Conservation (phyloP, 1,140 invertebrate genomes). For the Coelopa frigida region DNA sequence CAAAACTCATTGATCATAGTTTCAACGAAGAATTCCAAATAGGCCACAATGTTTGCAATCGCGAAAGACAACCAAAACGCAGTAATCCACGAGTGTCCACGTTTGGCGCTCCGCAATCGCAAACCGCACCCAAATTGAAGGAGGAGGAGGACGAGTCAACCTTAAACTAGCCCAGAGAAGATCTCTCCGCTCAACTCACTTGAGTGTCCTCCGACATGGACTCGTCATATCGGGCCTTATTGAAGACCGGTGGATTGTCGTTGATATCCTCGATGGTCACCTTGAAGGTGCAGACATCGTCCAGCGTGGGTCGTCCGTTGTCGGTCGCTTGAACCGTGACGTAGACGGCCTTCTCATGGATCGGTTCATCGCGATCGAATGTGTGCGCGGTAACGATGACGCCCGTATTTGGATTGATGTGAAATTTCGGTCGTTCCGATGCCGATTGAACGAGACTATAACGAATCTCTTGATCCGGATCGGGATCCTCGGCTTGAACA, state of each 20-base stretch:
- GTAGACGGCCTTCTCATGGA: slow-evolving; percentile 66
- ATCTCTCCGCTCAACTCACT: slow-evolving; percentile 19
- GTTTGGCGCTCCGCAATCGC: too few relatives aligned
- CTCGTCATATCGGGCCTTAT: slow-evolving; percentile 61
- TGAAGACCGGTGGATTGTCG: slow-evolving; percentile 79
- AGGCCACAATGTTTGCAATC: too few relatives aligned
- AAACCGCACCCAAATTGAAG: too few relatives aligned
- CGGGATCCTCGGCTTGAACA: slow-evolving; percentile 59
- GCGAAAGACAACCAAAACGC: too few relatives aligned
- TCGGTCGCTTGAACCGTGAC: slow-evolving; percentile 72
- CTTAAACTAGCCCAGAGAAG: too few relatives aligned
- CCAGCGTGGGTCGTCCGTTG: slow-evolving; percentile 73
- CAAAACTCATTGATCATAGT: too few relatives aligned
- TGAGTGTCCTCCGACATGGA: slow-evolving; percentile 40
- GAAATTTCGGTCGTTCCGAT: slow-evolving; percentile 68
- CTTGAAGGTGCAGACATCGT: slow-evolving; percentile 82
- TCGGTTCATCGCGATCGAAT: slow-evolving; percentile 80
- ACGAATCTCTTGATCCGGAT: slow-evolving; percentile 68
- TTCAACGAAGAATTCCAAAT: too few relatives aligned
- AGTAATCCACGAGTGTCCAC: too few relatives aligned
- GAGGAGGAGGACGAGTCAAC: too few relatives aligned
- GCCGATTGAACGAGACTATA: slow-evolving; percentile 72
- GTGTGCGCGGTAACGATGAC: slow-evolving; percentile 65
- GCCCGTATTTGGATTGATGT: slow-evolving; percentile 67
- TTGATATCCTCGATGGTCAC: slow-evolving; percentile 81